A percentile compares a stretch with the other conserved stretches of the same genome.
phyloP scores from a whole-genome alignment of 35 echinoderm and acorn worm genomes.

The Diadema setosum region DNA sequence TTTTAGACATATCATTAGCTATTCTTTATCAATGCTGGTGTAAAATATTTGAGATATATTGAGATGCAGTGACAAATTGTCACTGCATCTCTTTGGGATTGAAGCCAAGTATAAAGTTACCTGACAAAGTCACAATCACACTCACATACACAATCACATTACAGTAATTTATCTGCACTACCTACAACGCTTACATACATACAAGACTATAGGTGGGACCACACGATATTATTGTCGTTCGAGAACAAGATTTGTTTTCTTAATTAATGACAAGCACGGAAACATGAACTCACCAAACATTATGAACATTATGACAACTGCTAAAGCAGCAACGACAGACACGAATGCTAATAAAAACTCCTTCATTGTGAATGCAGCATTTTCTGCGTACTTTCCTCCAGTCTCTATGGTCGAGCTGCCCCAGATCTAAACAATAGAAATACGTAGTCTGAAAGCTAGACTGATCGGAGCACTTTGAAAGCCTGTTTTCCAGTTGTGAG shows the following conservation, averaged over 20 bases:
- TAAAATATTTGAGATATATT: too few relatives aligned
- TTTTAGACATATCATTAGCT: too few relatives aligned
- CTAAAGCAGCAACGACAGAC: slow-evolving; percentile 32
- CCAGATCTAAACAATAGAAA: too few relatives aligned
- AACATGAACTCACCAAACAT: slow-evolving; percentile 13
- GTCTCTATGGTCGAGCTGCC: too few relatives aligned
- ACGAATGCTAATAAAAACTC: slow-evolving; percentile 25
- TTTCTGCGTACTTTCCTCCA: too few relatives aligned
- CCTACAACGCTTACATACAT: background rate
- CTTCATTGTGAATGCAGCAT: slow-evolving; percentile 38
- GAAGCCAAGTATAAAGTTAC: background rate
- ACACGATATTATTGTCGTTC: background rate
- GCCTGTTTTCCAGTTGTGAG: too few relatives aligned
- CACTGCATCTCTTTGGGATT: too few relatives aligned
- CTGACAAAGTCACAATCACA: background rate
- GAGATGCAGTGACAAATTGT: too few relatives aligned
- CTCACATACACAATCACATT: background rate
- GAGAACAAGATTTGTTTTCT: background rate
- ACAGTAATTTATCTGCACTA: background rate
- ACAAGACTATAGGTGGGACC: background rate
- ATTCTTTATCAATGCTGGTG: too few relatives aligned
- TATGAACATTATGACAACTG: slow-evolving; percentile 44
- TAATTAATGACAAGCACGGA: background rate
- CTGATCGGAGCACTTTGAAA: too few relatives aligned
- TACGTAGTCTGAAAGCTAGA: too few relatives aligned